Base-by-base conservation (phyloP, 92 coral and sea anemone species). In the Epizoanthus scotinus region DNA sequence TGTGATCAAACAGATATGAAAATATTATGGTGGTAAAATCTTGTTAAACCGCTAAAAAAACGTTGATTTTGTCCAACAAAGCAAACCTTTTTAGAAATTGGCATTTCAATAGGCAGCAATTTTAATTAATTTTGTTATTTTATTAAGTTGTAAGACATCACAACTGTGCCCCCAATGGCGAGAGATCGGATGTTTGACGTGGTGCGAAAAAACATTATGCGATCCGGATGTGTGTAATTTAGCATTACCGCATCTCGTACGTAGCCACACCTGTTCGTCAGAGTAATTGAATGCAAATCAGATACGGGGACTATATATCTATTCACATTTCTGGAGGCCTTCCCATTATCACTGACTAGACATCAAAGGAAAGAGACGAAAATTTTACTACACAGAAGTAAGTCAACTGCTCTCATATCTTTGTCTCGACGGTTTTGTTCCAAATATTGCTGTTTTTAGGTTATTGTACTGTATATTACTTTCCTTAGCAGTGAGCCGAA, bases 101-200 rank as follows among this genome's bases (percentile, higher is more conserved):
- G 14, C 67, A 75, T 34, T 75, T 60, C 61, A 20, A 27, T 56
- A 58, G 67, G 22, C 38, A 75, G 68, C 38, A 21, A 60, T 60
- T 75, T 75, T 75, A 60, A 75, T 75, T 59, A 75, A 75, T 59
- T 75, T 75, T 75, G 81, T 20, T 67, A 75, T 58, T 55, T 58
- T 75, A 75, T 75, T 59, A 75, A 75, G 67, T 75, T 75, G 67
- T 75, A 38, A 21, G 55, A 22, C 81, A 38, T 55, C 69, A 40
- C n/a, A n/a, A n/a, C 12, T 24, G 81, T 13, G 61, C 67, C 67
- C 81, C 81, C 81, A 75, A 60, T 75, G 56, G 81, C 58, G 56
- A 59, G 25, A 59, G 57, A 75, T 63, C 81, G 81, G 81, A 75
- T 75, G 81, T 75, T 75, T 75, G 40, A 59, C 81, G 26, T 75